Conservation (phyloP, 2,113 vertebrate genomes). For the Nyctibius bracteatus region DNA sequence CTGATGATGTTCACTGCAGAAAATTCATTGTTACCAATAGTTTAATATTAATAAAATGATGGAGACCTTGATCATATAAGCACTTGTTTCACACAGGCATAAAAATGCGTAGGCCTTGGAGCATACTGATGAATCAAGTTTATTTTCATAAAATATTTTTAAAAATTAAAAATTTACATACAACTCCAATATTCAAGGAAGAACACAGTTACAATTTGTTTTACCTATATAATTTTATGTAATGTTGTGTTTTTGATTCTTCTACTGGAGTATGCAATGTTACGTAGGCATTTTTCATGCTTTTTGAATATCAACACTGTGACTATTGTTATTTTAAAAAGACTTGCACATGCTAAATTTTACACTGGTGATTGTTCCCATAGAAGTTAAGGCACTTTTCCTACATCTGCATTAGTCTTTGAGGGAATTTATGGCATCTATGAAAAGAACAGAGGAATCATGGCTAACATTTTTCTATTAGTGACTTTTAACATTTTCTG, state of each 20-base stretch:
- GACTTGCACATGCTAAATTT: not conserved
- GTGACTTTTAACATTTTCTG: not conserved
- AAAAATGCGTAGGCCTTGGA: not conserved
- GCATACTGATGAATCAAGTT: not conserved
- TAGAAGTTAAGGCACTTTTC: not conserved
- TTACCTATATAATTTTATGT: not conserved
- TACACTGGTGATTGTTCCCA: not conserved
- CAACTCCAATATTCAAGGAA: not conserved
- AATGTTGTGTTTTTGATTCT: not conserved
- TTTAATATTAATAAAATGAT: slow-evolving; percentile 6
- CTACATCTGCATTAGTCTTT: not conserved
- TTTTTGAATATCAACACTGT: not conserved
- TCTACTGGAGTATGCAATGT: not conserved
- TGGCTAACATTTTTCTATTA: not conserved
- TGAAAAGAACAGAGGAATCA: not conserved
- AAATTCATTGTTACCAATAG: not conserved
- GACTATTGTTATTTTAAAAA: not conserved
- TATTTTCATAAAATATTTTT: not conserved
- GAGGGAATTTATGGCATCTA: not conserved
- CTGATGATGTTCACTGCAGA: not conserved
- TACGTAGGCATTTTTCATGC: not conserved
- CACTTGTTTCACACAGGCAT: not conserved
- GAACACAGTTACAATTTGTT: not conserved
- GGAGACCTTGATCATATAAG: not conserved
- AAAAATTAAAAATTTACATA: not conserved